Conservation (phyloP, 2,888 invertebrate genomes). For the Melinopterus prodromus region DNA sequence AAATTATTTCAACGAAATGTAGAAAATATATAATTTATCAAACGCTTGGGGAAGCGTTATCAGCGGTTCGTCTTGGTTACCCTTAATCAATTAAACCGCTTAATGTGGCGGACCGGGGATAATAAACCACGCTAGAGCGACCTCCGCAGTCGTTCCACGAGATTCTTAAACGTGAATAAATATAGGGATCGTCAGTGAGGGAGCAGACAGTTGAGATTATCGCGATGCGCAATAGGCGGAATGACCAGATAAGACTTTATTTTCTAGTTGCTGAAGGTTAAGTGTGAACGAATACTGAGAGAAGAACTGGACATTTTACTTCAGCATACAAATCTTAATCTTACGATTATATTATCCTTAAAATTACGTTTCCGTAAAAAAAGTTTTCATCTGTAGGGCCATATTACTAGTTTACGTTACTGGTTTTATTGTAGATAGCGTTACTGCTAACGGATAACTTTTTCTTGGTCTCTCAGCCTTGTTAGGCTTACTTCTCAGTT, state of each 20-base stretch:
- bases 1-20: neutral
- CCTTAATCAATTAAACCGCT: neutral
- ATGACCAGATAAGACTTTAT: slow-evolving; percentile 55
- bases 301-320: neutral
- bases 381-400: too few relatives aligned
- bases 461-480: too few relatives aligned
- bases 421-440: too few relatives aligned
- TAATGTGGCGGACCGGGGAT: neutral
- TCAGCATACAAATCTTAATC: too few relatives aligned
- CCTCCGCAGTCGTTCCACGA: neutral
- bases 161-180: slow-evolving; percentile 33
- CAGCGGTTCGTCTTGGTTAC: neutral
- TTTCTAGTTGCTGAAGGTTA: slow-evolving; percentile 53
- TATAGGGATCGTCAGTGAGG: slow-evolving; percentile 47
- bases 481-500: too few relatives aligned
- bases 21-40: neutral
- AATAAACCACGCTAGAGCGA: neutral
- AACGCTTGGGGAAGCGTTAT: neutral
- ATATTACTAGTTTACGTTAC: too few relatives aligned
- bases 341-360: too few relatives aligned
- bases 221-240: slow-evolving; percentile 52
- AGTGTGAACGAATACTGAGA: slow-evolving; percentile 16
- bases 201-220: slow-evolving; percentile 49
- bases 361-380: too few relatives aligned
- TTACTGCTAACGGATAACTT: too few relatives aligned